Evolutionary conservation across 2,113 vertebrate species (phyloP).

Genomic region (Baryphthengus martii): DNA sequence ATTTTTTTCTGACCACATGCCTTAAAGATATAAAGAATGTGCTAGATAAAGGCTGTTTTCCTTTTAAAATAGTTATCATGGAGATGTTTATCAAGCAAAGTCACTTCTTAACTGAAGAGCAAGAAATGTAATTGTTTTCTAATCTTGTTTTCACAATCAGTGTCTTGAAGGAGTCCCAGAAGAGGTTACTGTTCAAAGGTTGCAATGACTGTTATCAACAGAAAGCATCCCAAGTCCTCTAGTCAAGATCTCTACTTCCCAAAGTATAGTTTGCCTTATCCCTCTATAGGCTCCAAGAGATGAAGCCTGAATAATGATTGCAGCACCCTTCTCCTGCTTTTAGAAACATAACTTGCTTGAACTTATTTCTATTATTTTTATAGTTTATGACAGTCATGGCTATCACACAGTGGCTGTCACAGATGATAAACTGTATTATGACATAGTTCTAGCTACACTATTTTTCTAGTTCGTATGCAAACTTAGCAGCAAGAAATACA

Average conservation of each 20-base stretch:
- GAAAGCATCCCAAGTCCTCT: background rate
- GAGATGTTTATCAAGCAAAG: background rate
- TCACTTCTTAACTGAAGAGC: background rate
- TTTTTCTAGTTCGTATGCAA: background rate
- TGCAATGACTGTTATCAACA: background rate
- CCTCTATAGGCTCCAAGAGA: background rate
- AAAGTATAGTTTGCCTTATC: background rate
- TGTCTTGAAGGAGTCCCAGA: background rate
- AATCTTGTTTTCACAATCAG: background rate
- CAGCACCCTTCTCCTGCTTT: background rate
- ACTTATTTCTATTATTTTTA: background rate
- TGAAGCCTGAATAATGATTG: background rate
- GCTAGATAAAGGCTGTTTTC: background rate
- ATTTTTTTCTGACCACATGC: background rate
- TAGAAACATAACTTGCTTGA: background rate
- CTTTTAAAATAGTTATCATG: background rate
- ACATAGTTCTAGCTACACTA: background rate
- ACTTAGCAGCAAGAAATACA: slow-evolving; percentile 2
- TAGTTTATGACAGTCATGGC: background rate
- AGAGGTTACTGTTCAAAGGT: background rate
- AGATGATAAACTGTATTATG: background rate
- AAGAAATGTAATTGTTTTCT: background rate
- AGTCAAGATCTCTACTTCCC: background rate
- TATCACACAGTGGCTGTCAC: background rate
- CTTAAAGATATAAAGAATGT: background rate